Conservation (phyloP, 2,113 vertebrate genomes). For the Dromiciops gliroides region DNA sequence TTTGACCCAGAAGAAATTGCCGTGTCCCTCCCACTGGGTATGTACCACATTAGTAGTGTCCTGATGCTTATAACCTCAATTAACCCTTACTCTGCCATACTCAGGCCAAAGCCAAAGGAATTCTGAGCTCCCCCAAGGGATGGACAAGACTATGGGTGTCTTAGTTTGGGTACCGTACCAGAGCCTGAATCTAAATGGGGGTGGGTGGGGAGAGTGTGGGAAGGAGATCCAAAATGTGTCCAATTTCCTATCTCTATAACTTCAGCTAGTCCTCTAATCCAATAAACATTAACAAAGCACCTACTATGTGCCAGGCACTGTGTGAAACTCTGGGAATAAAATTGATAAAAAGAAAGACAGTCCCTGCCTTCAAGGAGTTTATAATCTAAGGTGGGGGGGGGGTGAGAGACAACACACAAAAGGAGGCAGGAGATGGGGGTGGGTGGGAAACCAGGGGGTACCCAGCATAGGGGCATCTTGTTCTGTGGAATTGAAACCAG, state of each 20-base stretch:
- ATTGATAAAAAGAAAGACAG: neutral
- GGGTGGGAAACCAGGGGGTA: neutral
- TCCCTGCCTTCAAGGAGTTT: neutral
- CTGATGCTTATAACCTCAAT: neutral
- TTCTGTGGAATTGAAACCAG: neutral
- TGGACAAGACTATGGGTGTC: neutral
- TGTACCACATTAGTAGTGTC: neutral
- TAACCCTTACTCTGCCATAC: neutral
- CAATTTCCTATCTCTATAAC: rapidly evolving
- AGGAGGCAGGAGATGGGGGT: neutral
- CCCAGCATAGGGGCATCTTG: neutral
- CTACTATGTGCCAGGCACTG: neutral
- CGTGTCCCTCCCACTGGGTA: neutral
- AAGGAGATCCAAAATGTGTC: neutral
- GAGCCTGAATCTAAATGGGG: neutral
- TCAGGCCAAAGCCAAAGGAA: neutral
- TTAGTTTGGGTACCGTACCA: neutral
- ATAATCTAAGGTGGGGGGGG: neutral
- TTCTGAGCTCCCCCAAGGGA: neutral
- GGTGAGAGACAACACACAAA: neutral
- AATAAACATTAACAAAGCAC: neutral
- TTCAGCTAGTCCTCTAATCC: neutral
- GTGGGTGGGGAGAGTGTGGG: neutral
- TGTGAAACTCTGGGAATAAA: neutral
- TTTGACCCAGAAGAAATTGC: neutral